Base-by-base conservation (phyloP, 2,797 vertebrate genomes). In the Enteromius mattozi region DNA sequence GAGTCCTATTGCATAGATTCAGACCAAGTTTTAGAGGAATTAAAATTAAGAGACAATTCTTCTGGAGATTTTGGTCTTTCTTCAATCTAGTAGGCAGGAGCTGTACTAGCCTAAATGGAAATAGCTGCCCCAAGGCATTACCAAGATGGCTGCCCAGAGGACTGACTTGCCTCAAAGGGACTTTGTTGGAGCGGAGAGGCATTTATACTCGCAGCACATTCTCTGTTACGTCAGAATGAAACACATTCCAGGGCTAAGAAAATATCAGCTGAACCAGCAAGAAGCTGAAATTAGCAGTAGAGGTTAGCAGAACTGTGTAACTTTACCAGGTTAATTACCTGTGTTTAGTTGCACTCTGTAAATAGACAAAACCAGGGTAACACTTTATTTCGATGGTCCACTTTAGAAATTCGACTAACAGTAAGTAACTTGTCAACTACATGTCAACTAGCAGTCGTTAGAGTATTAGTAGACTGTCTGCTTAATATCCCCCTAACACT, bases 201-300 rank as follows among this genome's bases (percentile, higher is more conserved):
- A 40, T 40, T 76, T 40, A 17, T 77, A 17, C 13, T 59, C 5
- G 21, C 13, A 37, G 16, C 21, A 56, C 27, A 75, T n/a, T 56
- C 33, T 76, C 19, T n/a, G 3, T 56, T 59, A n/a, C 35, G 40
- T 59, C 35, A 40, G 21, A 40, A 77, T 24, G 2, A 77, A 54
- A 21, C 30, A 6, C 8, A 56, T 56, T 35, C 74, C 4, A 24
- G 7, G n/a, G 74, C 74, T 59, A 59, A 59, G 21, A 76, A 76
- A 74, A 37, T 76, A 76, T 37, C 33, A 24, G 49, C 74, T 37
- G 19, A 76, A 35, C 19, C 72, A 76, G 49, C 12, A 56, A 76
- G 49, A 56, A 51, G 0, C 3, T 37, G 49, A 3, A n/a, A n/a
- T n/a, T 10, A 76, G 17, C 16, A 33, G 71, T 7, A 27, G 68